Evolutionary conservation across 30 jellyfish, hydroid and myxozoan genomes (phyloP).

Genomic region (Catostylus mosaicus): DNA sequence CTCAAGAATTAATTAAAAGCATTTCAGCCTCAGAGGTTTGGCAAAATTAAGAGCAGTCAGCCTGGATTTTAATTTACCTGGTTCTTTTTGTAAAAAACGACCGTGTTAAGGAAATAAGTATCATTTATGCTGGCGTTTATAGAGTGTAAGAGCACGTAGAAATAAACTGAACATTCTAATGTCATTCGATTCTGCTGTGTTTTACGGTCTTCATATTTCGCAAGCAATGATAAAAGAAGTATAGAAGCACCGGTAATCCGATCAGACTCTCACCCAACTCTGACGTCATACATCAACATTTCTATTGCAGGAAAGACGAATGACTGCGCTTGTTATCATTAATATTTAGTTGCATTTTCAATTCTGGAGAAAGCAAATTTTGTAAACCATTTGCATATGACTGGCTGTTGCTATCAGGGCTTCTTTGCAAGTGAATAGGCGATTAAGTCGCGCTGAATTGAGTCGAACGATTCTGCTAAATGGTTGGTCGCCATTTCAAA

Average conservation of each 20-base stretch:
- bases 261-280: background rate
- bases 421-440: background rate
- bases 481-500: background rate
- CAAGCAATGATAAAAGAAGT: background rate
- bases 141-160: background rate
- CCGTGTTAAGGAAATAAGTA: background rate
- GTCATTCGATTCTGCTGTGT: background rate
- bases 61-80: background rate
- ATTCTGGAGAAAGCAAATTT: background rate
- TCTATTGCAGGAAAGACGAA: conserved; percentile 5
- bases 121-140: background rate
- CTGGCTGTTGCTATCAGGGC: conserved; percentile 9
- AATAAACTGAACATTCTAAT: background rate
- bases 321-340: conserved; percentile 25
- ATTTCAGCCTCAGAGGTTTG: background rate
- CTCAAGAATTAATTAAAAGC: too few species aligned
- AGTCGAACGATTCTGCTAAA: background rate
- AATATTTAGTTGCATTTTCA: conserved; percentile 37
- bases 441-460: background rate
- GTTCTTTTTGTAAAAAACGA: background rate
- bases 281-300: conserved; percentile 10
- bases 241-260: conserved; percentile 1
- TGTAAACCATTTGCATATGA: conserved; percentile 14
- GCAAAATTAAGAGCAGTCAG: background rate
- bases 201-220: background rate